Percentiles rank a stretch among this genome's conserved stretches.
phyloP scores from a whole-genome alignment of 1,140 invertebrate species.

The Daktulosphaira vitifoliae region DNA sequence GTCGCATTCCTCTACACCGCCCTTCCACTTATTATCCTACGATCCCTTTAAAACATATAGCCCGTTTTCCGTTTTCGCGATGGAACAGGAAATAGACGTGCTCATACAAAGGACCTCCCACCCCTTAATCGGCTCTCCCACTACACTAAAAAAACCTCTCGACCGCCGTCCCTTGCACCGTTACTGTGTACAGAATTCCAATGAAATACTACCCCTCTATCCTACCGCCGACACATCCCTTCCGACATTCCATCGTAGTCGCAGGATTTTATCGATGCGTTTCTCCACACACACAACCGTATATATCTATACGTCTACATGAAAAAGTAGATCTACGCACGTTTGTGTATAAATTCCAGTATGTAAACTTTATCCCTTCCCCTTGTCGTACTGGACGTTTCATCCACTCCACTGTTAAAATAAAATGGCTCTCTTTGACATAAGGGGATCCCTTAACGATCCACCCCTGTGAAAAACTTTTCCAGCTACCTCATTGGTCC shows the following conservation, averaged over 20 bases:
- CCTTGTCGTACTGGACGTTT: neutral
- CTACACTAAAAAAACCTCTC: conserved; percentile 6
- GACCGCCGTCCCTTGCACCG: neutral
- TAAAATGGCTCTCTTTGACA: conserved; percentile 33
- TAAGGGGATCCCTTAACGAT: conserved; percentile 25
- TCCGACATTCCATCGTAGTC: neutral
- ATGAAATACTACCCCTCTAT: conserved; percentile 13
- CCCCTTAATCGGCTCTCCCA: neutral
- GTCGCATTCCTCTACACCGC: neutral
- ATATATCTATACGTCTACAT: neutral
- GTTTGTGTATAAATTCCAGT: neutral
- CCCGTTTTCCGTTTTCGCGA: conserved; percentile 30
- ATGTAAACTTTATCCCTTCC: conserved; percentile 13
- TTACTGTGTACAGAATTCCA: conserved; percentile 24
- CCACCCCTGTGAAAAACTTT: conserved; percentile 26
- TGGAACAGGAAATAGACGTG: conserved; percentile 32
- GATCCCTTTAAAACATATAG: conserved; percentile 19
- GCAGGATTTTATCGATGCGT: conserved; percentile 10
- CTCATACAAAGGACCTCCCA: conserved; percentile 15
- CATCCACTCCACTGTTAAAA: neutral
- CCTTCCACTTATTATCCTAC: neutral
- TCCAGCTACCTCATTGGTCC: conserved; percentile 27
- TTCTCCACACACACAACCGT: neutral
- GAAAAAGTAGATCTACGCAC: neutral
- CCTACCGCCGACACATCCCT: neutral